Conservation (phyloP, 2,888 invertebrate genomes). For the Hirtodrosophila cameraria region DNA sequence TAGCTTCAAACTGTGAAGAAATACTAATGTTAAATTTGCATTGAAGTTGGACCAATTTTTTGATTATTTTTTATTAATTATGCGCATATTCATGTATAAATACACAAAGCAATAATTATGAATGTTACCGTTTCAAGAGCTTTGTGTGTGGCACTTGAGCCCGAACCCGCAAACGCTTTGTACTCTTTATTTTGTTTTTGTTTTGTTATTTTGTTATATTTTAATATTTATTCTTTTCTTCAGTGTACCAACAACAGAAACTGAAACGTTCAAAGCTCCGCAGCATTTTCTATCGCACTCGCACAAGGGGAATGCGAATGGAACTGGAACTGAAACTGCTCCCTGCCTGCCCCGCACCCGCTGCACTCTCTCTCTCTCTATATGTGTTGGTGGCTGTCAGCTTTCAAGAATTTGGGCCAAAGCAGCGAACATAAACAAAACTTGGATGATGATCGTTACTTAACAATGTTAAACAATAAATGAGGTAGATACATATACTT, state of each 20-base stretch:
- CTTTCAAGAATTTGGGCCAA: conserved; percentile 73
- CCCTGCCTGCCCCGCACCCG: neutral
- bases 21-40: too few relatives aligned
- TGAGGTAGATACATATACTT: conserved; percentile 40
- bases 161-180: too few relatives aligned
- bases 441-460: conserved; percentile 73
- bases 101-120: too few relatives aligned
- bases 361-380: neutral
- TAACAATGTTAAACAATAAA: conserved; percentile 72
- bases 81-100: too few relatives aligned
- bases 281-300: conserved; percentile 51
- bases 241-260: conserved; percentile 31
- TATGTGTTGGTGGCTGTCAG: conserved; percentile 55
- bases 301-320: conserved; percentile 33
- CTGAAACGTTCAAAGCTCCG: conserved; percentile 42
- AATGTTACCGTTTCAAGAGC: too few relatives aligned
- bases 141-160: too few relatives aligned
- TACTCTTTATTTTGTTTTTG: too few relatives aligned
- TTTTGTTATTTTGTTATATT: too few relatives aligned
- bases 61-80: too few relatives aligned
- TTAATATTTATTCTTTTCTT: too few relatives aligned
- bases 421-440: conserved; percentile 71
- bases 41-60: neutral
- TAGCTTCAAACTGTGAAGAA: too few relatives aligned
- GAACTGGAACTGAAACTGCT: conserved; percentile 23